Percentiles rank a stretch among this genome's conserved stretches.
These are phyloP conservation scores for Smittia sp. DNA, from an alignment of 2,888 invertebrate genomes.

Conservation along the genomic window DNA sequence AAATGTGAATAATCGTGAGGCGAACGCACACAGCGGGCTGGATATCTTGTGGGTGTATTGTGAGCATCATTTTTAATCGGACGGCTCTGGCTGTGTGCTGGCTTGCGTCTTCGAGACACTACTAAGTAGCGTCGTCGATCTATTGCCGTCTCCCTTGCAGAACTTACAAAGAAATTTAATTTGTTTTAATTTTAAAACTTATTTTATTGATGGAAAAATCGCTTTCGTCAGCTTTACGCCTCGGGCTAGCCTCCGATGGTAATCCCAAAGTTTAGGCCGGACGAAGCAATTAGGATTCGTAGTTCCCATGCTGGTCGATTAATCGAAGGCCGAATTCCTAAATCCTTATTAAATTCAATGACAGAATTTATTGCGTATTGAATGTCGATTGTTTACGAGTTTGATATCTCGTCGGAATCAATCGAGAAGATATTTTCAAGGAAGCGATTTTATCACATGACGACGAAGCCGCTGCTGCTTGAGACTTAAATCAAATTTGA, in stretches of 20 bases:
- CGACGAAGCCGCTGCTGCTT: neutral
- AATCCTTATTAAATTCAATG: slow-evolving; percentile 1
- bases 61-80: neutral
- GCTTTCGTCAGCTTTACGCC: neutral
- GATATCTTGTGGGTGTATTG: slow-evolving; percentile 31
- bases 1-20: neutral
- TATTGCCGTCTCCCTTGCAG: slow-evolving; percentile 21
- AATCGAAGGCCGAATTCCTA: neutral
- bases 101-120: neutral
- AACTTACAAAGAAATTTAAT: slow-evolving; percentile 17
- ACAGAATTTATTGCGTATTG: neutral
- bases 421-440: neutral
- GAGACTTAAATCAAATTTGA: neutral
- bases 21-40: neutral
- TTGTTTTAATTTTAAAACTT: slow-evolving; percentile 15
- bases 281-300: neutral
- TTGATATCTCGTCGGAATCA: neutral
- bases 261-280: neutral
- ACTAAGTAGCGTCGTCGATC: neutral
- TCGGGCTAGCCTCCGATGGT: no score
- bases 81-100: neutral
- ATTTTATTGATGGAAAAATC: slow-evolving; percentile 1
- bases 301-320: neutral
- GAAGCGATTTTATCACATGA: neutral
- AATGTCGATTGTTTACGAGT: neutral